phyloP scores from a whole-genome alignment of 2,113 vertebrate species.

The Xiphophorus hellerii region DNA sequence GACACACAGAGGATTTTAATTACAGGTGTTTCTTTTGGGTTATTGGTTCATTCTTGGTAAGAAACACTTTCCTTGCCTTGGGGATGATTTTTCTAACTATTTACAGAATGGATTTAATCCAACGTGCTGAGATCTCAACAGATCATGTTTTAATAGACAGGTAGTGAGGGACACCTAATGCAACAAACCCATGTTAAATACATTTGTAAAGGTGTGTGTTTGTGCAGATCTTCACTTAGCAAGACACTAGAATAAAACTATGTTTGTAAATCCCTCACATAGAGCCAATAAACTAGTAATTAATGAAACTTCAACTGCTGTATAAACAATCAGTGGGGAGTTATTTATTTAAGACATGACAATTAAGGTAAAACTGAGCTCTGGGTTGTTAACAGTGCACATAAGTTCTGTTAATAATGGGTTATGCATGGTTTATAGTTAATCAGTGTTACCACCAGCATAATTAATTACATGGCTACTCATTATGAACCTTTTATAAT shows the following conservation, averaged over 20 bases:
- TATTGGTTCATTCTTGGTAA: slow-evolving; percentile 18
- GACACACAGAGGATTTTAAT: slow-evolving; percentile 18
- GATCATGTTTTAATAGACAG: slow-evolving; percentile 51
- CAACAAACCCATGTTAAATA: slow-evolving; percentile 39
- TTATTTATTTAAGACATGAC: too few relatives aligned
- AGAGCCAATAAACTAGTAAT: neutral
- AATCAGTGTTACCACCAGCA: neutral
- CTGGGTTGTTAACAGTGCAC: too few relatives aligned
- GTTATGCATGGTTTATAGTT: too few relatives aligned
- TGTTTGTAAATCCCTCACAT: neutral
- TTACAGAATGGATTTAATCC: slow-evolving; percentile 44
- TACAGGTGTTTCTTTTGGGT: slow-evolving; percentile 23
- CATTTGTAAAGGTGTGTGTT: slow-evolving; percentile 7
- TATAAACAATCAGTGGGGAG: neutral
- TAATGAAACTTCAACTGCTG: neutral
- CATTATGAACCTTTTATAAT: neutral
- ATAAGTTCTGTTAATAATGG: too few relatives aligned
- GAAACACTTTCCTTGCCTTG: slow-evolving; percentile 19
- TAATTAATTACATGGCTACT: neutral
- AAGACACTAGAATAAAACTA: neutral
- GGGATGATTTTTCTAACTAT: slow-evolving; percentile 51
- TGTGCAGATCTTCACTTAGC: neutral
- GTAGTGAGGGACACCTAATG: slow-evolving; percentile 66
- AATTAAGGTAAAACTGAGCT: too few relatives aligned
- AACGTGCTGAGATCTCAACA: slow-evolving; percentile 47